Evolutionary conservation across 37 sponge, comb jelly and placozoan species (phyloP), one percentile per base, ranked within the genome.

Genomic region (Eunapius fragilis): DNA sequence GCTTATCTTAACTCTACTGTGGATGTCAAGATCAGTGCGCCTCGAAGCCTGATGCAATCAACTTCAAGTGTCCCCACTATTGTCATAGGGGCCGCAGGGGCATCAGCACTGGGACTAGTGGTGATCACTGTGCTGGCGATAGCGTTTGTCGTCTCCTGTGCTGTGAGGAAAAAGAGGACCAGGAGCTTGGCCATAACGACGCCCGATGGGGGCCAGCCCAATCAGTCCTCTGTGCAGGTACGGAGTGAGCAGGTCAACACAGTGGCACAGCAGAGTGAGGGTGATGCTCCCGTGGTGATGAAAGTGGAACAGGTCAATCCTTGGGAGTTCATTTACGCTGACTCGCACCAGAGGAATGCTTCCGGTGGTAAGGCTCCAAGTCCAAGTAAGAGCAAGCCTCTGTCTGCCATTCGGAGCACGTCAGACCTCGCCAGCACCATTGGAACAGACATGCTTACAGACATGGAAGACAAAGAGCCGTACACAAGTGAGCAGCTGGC

Each of bases 341-440:
- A 58, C 58, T 58, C 58, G 22, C 58, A 13, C 58, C 58, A 58
- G 14, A 11, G 0, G 22, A 58, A 58, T 11, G 14, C 6, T 17
- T 17, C 58, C 22, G 14, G 17, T 17, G 1, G 58, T 17, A 12
- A 58, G 58, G 9, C 7, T 45, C 47, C 47, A 9, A 58, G 58
- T 19, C 58, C 58, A 10, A 58, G 22, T 58, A 58, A 58, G 1
- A 17, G 22, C 58, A 58, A 58, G 14, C 14, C 2, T 58, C 58
- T 17, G 58, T 58, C 58, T 19, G 58, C 58, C 17, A 58, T 58
- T 58, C 58, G 22, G 58, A 91, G 92, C 72, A 92, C 92, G 3
- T 92, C 92, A 19, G 92, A 92, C 33, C 92, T 92, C 3, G 88
- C 85, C 3, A 88, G 89, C 68, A 80, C 80, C 27, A 45, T 88